Evolutionary conservation across 1,140 invertebrate genomes (phyloP).

Genomic region (Anastrepha ludens): DNA sequence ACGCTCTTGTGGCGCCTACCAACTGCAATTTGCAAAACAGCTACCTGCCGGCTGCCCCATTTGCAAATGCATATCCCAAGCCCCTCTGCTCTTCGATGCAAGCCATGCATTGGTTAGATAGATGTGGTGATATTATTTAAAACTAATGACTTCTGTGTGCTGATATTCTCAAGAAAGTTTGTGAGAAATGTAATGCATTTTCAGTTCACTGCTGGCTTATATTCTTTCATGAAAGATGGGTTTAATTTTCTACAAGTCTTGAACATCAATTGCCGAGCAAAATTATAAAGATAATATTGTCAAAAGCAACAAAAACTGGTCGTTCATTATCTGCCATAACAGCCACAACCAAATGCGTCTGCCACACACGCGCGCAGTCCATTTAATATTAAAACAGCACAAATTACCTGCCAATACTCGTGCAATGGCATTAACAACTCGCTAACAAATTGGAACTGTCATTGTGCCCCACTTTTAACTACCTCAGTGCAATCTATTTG

Average conservation of each 20-base stretch:
- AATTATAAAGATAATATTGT: not conserved
- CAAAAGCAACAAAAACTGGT: too few relatives aligned
- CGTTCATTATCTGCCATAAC: not conserved
- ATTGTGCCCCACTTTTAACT: constrained; percentile 31
- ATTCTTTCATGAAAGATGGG: too few relatives aligned
- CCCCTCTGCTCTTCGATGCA: not conserved
- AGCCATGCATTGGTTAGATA: constrained; percentile 1
- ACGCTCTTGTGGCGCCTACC: constrained; percentile 2
- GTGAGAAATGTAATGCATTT: not conserved
- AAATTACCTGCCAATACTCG: constrained; percentile 47
- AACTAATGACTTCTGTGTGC: too few relatives aligned
- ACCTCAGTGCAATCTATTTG: not conserved
- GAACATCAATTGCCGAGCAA: not conserved
- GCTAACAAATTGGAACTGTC: constrained; percentile 32
- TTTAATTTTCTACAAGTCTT: not conserved
- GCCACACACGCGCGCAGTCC: not conserved
- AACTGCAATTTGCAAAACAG: constrained; percentile 12
- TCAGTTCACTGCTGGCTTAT: too few relatives aligned
- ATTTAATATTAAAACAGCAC: constrained; percentile 19
- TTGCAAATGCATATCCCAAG: not conserved
- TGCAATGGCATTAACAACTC: constrained; percentile 4
- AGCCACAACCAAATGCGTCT: not conserved
- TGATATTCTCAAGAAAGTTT: too few relatives aligned
- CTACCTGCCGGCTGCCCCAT: not conserved
- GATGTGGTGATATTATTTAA: too few relatives aligned